Conservation (phyloP, 1,140 invertebrate genomes). For the Subanguina moxae region DNA sequence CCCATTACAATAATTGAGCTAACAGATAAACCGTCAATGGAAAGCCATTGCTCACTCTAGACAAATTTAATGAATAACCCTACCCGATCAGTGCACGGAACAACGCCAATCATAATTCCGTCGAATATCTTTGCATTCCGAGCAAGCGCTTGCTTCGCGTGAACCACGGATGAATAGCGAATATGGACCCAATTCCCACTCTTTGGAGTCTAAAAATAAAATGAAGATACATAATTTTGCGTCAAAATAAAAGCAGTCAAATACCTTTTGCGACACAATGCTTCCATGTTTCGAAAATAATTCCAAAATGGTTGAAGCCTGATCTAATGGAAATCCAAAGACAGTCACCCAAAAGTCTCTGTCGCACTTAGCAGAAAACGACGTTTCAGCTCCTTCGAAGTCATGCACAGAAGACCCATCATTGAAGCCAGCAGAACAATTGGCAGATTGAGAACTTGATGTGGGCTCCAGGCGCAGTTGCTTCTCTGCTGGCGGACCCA, state of each 20-base stretch:
- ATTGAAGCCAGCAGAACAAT: constrained; percentile 4
- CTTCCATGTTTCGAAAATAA: constrained; percentile 38
- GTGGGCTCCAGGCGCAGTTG: constrained; percentile 16
- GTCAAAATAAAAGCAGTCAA: not conserved
- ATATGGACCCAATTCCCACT: constrained; percentile 43
- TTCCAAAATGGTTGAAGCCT: constrained; percentile 29
- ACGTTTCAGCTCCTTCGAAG: not conserved
- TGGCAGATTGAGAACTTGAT: not conserved
- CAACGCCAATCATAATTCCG: constrained; percentile 38
- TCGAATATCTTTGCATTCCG: constrained; percentile 29
- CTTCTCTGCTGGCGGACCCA: constrained; percentile 36
- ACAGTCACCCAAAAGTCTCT: constrained; percentile 41
- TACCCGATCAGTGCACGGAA: constrained; percentile 35
- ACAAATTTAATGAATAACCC: no score
- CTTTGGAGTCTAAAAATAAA: constrained; percentile 28
- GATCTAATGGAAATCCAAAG: constrained; percentile 39
- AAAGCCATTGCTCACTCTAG: no score
- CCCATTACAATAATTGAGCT: no score
- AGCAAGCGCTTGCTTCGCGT: constrained; percentile 39
- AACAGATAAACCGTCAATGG: no score
- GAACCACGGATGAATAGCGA: constrained; percentile 37
- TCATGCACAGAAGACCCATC: not conserved
- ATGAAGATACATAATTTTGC: constrained; percentile 10
- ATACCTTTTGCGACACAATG: constrained; percentile 44
- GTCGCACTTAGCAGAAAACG: not conserved